Base-by-base conservation (phyloP, 1,140 invertebrate genomes). In the Brachionus koreanus region DNA sequence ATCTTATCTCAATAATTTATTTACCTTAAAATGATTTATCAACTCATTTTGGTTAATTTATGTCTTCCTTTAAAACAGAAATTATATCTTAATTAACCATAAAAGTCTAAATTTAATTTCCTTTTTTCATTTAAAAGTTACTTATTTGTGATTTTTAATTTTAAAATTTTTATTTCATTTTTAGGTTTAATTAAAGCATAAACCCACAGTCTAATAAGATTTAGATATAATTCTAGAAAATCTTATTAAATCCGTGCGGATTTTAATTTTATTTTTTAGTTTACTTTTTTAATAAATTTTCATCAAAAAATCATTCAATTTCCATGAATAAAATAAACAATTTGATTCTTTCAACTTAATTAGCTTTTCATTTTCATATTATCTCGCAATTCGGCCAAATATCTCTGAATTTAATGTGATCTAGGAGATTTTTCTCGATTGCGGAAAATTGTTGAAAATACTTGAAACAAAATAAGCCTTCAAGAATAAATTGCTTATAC, bases 11-110 rank as follows among this genome's bases (percentile, higher is more conserved):
- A 2, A 57, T 29, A 57, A 57, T 57, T 57, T 23, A 57, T 19
- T 19, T 29, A 29, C 29, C 29, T 29, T 25, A 57, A 16, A 9
- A 57, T 19, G 16, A 57, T 57, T 19, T 16, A 57, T 57, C 16
- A 19, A 57, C 16, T 23, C 16, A 4, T 7, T 57, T 23, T 19
- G n/a, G 9, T 57, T 57, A 57, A 57, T 57, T 57, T 57, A 57
- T 57, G 49, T 57, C 49, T 57, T 57, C 49, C 49, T 57, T 57
- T 23, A 57, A 57, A 57, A 57, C 49, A 57, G 49, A 57, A 57
- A 57, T 57, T 19, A 19, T 19, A 57, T 57, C 49, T 57, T 57
- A 57, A 57, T 57, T 57, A 57, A 57, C 49, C 19, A 57, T 23
- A 57, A 57, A 23, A 57, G 19, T n/a, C 9, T 4, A 25, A 57